These are phyloP conservation scores for Lysiphlebus fabarum DNA, from an alignment of 1,140 invertebrate species.

Conservation along the genomic window DNA sequence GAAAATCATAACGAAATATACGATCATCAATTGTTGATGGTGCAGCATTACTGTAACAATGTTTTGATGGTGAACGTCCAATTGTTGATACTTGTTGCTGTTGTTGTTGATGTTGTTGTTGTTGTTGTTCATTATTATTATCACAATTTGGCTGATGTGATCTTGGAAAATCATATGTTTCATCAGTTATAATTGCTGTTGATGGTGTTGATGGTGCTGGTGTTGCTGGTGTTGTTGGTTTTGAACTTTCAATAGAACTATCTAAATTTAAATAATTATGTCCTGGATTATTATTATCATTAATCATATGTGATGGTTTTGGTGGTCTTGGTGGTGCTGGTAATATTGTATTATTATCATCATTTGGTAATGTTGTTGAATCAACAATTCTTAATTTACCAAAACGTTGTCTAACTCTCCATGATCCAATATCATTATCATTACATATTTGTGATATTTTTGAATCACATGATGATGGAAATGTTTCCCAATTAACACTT, in stretches of 20 bases:
- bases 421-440: constrained; percentile 59
- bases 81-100: constrained; percentile 25
- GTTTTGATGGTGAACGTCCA: constrained; percentile 47
- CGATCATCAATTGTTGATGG: constrained; percentile 59
- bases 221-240: constrained; percentile 47
- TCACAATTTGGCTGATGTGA: constrained; percentile 59
- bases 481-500: constrained; percentile 59
- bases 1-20: constrained; percentile 62
- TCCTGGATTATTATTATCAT: constrained; percentile 46
- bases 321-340: constrained; percentile 71
- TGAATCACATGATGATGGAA: constrained; percentile 48
- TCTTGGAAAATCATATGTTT: constrained; percentile 71
- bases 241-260: constrained; percentile 41
- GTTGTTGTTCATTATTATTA: constrained; percentile 1
- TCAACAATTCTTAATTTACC: constrained; percentile 56
- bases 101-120: constrained; percentile 34
- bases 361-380: constrained; percentile 31
- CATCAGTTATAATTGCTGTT: constrained; percentile 54
- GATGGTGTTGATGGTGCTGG: constrained; percentile 44
- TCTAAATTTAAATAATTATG: constrained; percentile 60
- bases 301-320: constrained; percentile 63
- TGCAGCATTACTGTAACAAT: constrained; percentile 73
- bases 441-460: constrained; percentile 56
- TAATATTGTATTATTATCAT: constrained; percentile 32
- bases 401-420: constrained; percentile 60